A percentile compares a stretch with the other conserved stretches of the same genome.
Evolutionary conservation across 2,888 invertebrate genomes (phyloP).

Genomic region (Augochlorella aurata): DNA sequence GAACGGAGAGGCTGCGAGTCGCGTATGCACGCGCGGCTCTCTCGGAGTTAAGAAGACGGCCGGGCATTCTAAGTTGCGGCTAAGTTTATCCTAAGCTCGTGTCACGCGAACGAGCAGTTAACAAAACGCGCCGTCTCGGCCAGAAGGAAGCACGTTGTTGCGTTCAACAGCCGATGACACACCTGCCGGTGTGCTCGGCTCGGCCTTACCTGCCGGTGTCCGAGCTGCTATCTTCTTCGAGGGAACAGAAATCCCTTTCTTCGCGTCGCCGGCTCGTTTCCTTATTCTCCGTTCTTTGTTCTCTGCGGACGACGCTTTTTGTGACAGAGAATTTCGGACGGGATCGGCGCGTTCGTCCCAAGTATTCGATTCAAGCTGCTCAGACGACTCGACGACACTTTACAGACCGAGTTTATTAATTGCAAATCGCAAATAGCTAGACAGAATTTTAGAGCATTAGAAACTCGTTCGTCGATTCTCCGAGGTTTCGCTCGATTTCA

Average conservation of each 20-base stretch:
- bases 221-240: neutral
- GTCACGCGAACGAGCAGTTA: conserved; percentile 68
- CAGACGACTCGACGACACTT: too few species aligned
- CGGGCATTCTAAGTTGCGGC: conserved; percentile 64
- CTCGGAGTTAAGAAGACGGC: conserved; percentile 22
- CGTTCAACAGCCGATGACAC: conserved; percentile 72
- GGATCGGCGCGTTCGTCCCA: neutral
- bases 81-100: conserved; percentile 71
- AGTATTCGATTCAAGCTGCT: neutral
- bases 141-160: conserved; percentile 46
- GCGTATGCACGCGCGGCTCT: conserved; percentile 42
- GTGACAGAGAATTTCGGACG: neutral
- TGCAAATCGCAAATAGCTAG: too few species aligned
- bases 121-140: conserved; percentile 58
- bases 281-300: conserved; percentile 17
- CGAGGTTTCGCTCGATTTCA: neutral
- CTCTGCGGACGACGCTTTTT: neutral
- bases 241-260: conserved; percentile 35
- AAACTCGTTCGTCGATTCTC: neutral
- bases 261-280: conserved; percentile 20
- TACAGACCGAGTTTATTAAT: too few species aligned
- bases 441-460: neutral
- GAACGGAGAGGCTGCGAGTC: conserved; percentile 2
- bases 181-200: conserved; percentile 76
- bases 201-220: conserved; percentile 53